Base-by-base conservation (phyloP, 2,797 vertebrate species). In the Salmo trutta region DNA sequence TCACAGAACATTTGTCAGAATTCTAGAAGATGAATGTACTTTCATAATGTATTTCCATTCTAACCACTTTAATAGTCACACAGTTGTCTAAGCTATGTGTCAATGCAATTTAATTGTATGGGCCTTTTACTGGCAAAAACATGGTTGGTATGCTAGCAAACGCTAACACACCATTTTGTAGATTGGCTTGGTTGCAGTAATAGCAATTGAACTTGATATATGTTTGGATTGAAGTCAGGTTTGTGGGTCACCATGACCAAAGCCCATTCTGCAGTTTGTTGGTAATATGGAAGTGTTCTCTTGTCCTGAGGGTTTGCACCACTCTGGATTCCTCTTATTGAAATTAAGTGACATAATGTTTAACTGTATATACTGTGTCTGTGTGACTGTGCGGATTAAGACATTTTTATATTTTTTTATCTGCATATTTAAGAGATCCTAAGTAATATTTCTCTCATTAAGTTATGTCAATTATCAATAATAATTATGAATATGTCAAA, bases 361-460 rank as follows among this genome's bases (percentile, higher is more conserved):
- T 79, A 64, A 65, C 62, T 81, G 70, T 77, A 77, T 36, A 82
- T 67, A 59, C n/a, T 73, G 36, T 76, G 53, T 80, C 65, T 76
- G 24, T 66, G 10, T 79, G 41, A 79, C 14, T 68, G n/a, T 76
- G 73, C 73, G 64, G 76, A 73, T 62, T 15, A 75, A 75, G 54
- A 83, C 72, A 31, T 77, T 84, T 83, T 83, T 10, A 77, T 81
- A 76, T 51, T 51, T 91, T 82, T 87, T 68, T 87, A 82, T 80
- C 74, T 82, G 71, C 71, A 82, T 86, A 86, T 89, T 85, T 86
- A 85, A 88, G 51, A 41, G 84, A 80, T 52, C 64, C 67, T 77
- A 70, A 62, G 66, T 84, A 71, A 76, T 47, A 76, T 68, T 72
- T 75, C 64, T 59, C 65, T 78, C 59, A 24, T 72, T 89, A 87